phyloP scores from a whole-genome alignment of 2,888 invertebrate species.

The Trachelus troglodyta region DNA sequence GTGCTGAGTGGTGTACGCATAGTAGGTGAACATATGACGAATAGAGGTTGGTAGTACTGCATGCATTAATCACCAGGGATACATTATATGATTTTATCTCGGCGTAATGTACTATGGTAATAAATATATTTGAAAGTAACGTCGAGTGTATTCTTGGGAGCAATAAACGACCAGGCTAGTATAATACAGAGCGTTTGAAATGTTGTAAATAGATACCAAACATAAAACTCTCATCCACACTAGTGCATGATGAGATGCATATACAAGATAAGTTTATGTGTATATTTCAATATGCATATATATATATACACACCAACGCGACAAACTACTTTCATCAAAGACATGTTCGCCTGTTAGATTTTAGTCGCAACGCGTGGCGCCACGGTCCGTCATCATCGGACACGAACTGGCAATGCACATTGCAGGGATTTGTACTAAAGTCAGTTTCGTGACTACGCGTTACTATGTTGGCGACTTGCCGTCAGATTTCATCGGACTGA shows the following conservation, averaged over 20 bases:
- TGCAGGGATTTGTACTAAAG: not conserved
- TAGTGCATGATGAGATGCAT: not conserved
- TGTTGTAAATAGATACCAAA: not conserved
- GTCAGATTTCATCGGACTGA: not conserved
- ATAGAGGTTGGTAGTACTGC: slow-evolving; percentile 29
- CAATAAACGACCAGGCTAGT: slow-evolving; percentile 35
- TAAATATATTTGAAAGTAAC: slow-evolving; percentile 28
- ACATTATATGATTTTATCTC: not conserved
- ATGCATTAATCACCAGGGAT: not conserved
- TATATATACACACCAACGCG: not conserved
- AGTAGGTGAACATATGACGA: slow-evolving; percentile 40
- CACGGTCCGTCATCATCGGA: slow-evolving; percentile 24
- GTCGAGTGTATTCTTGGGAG: slow-evolving; percentile 38
- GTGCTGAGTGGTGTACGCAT: slow-evolving; percentile 55
- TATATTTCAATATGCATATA: not conserved
- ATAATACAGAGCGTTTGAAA: slow-evolving; percentile 8
- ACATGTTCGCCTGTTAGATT: slow-evolving; percentile 34
- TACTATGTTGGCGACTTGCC: not conserved
- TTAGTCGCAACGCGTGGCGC: slow-evolving; percentile 38
- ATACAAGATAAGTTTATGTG: not conserved
- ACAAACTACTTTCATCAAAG: slow-evolving; percentile 10
- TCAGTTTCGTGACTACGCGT: not conserved
- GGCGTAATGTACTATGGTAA: slow-evolving; percentile 15
- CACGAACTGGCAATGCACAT: slow-evolving; percentile 10
- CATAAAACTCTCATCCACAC: not conserved